Base-by-base conservation (phyloP, 64 coral and sea anemone species). In the Acropora yongei region DNA sequence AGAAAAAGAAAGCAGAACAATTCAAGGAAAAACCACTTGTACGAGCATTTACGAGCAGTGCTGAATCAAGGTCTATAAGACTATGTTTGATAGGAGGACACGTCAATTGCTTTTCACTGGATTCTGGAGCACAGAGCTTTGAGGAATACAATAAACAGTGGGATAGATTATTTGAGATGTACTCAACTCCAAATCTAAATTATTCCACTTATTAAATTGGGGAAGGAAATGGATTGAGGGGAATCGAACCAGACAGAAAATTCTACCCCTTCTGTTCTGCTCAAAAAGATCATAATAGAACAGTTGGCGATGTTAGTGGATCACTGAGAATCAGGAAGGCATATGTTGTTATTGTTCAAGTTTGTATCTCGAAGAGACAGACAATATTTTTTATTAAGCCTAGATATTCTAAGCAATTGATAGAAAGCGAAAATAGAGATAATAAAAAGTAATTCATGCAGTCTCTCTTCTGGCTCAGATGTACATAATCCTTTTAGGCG, bases 131-230 rank as follows among this genome's bases (percentile, higher is more conserved):
- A 41, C 71, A 86, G 41, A 85, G 72, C 11, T 96, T 93, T 44
- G 95, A 91, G 10, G 95, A 96, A 3, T 96, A 96, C 40, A 91
- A 93, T 16, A 79, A 79, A 2, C 91, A 94, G 46, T 96, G 95
- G 95, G 95, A 96, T 42, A 41, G 90, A 50, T 80, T 96, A 39
- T 96, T 96, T 88, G 95, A 96, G 61, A 80, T 96, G 81, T 94
- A 96, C 49, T 20, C 89, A 8, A 82, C 17, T 47, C 68, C 74
- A 30, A 67, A 83, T 39, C 39, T 57, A 4, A 55, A 9, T 42
- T 65, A 30, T 30, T 30, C 30, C 30, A 30, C 30, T 30, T 30
- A 30, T 30, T 30, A 30, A 30, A 30, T 30, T 30, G 30, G 60
- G 57, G 4, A 76, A 78, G 8, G 50, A 82, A 10, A 75, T 14